Percentiles rank a stretch among this genome's conserved stretches.
These are phyloP conservation scores for Leptocoma aspasia DNA, from an alignment of 2,113 vertebrate genomes.

Conservation along the genomic window DNA sequence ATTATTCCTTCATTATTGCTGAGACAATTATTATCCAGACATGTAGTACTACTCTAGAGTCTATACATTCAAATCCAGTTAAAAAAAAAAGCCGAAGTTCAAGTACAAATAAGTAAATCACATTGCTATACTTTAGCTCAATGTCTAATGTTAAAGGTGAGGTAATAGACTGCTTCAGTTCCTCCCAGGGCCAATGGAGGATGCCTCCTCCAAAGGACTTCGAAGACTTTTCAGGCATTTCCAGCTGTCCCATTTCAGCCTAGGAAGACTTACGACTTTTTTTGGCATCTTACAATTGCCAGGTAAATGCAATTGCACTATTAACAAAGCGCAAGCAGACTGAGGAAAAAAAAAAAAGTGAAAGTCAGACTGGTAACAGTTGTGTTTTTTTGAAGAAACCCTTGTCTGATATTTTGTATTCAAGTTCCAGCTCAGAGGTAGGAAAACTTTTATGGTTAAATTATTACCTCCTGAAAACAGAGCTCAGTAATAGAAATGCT, in stretches of 20 bases:
- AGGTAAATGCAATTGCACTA: not conserved
- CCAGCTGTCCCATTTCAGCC: not conserved
- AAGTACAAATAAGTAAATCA: not conserved
- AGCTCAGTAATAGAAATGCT: constrained; percentile 10
- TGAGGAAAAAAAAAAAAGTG: not conserved
- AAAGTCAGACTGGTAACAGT: not conserved
- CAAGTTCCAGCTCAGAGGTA: constrained; percentile 1
- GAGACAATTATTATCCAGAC: not conserved
- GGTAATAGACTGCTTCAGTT: not conserved
- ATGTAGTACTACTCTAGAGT: not conserved
- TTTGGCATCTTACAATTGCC: not conserved
- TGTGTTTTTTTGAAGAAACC: not conserved
- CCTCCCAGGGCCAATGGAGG: not conserved
- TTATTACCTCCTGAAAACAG: constrained; percentile 56
- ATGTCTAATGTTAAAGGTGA: not conserved
- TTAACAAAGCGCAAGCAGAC: not conserved
- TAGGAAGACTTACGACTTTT: not conserved
- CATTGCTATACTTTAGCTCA: not conserved
- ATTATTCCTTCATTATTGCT: not conserved
- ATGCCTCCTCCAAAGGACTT: not conserved
- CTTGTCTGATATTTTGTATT: not conserved
- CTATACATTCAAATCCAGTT: not conserved
- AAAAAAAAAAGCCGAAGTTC: not conserved
- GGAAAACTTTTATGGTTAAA: not conserved
- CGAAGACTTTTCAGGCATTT: not conserved